Evolutionary conservation across 2,797 vertebrate genomes (phyloP).

Genomic region (Lutjanus campechanus): DNA sequence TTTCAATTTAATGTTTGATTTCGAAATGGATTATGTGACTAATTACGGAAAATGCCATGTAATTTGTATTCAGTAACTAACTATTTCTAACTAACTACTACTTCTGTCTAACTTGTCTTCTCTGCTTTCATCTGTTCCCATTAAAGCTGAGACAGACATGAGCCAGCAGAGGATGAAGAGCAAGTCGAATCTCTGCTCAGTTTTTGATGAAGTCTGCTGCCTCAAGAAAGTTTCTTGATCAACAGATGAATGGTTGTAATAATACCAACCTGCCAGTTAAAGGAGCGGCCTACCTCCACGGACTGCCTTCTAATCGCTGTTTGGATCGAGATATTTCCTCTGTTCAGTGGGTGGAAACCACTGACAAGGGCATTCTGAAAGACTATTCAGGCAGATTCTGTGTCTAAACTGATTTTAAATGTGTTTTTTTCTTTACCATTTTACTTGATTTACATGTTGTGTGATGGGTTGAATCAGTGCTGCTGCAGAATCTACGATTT

Average conservation of each 20-base stretch:
- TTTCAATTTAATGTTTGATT: no score
- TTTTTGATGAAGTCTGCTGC: constrained; percentile 1
- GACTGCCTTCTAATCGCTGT: background rate
- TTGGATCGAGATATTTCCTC: background rate
- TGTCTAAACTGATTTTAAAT: background rate
- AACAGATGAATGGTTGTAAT: background rate
- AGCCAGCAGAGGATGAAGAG: constrained; percentile 19
- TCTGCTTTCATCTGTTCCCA: background rate
- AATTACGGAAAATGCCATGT: no score
- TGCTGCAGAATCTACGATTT: background rate
- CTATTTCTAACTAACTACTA: no score
- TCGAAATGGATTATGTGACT: no score
- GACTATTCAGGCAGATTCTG: background rate
- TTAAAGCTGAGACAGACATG: constrained; percentile 61
- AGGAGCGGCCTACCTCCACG: background rate
- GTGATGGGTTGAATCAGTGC: background rate
- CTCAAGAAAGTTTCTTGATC: background rate
- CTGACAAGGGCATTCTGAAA: constrained; percentile 3
- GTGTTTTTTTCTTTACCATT: background rate
- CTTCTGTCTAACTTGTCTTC: constrained; percentile 6
- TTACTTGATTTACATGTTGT: background rate
- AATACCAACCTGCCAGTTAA: background rate
- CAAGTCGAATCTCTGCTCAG: background rate
- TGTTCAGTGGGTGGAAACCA: constrained; percentile 1
- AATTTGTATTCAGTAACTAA: no score